These are phyloP conservation scores for Desoria tigrina DNA, from an alignment of 2,888 invertebrate species.

Conservation along the genomic window DNA sequence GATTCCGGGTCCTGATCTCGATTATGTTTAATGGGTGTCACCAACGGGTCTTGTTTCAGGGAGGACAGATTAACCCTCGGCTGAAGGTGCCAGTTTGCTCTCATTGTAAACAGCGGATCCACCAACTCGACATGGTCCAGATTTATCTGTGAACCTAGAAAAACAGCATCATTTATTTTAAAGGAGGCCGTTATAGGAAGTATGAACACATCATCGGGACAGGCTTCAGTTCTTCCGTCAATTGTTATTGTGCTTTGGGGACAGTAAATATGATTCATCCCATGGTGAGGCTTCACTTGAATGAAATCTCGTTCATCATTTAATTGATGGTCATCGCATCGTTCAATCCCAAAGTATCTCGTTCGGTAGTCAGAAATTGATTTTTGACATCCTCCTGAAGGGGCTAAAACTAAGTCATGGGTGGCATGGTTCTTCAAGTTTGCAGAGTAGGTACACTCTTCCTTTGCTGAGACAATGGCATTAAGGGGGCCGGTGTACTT, in stretches of 20 bases:
- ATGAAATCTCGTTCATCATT: not conserved
- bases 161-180: not conserved
- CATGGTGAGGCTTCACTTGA: conserved; percentile 7
- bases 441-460: conserved; percentile 19
- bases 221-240: not conserved
- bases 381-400: not conserved
- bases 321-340: not conserved
- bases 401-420: not conserved
- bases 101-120: not conserved
- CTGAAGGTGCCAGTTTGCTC: not conserved
- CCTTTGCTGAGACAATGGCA: not conserved
- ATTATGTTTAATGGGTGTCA: too few relatives aligned
- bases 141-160: not conserved
- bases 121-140: not conserved
- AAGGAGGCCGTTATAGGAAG: not conserved
- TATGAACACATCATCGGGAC: not conserved
- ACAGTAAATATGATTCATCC: too few relatives aligned
- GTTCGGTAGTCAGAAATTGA: not conserved
- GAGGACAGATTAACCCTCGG: not conserved
- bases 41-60: not conserved
- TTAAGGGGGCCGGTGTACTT: conserved; percentile 17
- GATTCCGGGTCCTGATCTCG: too few relatives aligned
- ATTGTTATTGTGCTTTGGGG: not conserved
- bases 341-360: not conserved
- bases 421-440: conserved; percentile 4